phyloP scores from a whole-genome alignment of 2,888 invertebrate species.

The Phaedon cochleariae region DNA sequence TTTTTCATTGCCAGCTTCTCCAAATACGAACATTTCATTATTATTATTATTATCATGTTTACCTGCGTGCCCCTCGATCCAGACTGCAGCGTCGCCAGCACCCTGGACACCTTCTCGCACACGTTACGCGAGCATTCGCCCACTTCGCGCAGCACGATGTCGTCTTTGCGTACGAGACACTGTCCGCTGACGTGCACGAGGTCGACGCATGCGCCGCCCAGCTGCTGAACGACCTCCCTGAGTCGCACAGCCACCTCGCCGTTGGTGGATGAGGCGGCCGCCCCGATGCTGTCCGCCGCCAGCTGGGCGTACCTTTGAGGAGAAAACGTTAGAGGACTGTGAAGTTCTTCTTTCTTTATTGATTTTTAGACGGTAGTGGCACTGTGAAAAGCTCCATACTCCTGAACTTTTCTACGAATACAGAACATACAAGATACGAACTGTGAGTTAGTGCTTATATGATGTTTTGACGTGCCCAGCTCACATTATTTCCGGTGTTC shows the following conservation, averaged over 20 bases:
- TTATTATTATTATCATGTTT: too few relatives aligned
- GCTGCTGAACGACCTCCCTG: constrained; percentile 81
- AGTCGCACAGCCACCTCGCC: constrained; percentile 81
- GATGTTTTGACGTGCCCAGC: too few relatives aligned
- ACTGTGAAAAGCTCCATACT: too few relatives aligned
- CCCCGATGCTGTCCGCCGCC: constrained; percentile 89
- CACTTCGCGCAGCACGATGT: constrained; percentile 79
- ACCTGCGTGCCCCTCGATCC: constrained; percentile 93
- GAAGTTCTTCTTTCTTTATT: too few relatives aligned
- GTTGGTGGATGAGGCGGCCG: constrained; percentile 89
- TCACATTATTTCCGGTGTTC: too few relatives aligned
- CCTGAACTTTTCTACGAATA: too few relatives aligned
- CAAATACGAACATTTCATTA: too few relatives aligned
- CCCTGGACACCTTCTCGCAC: constrained; percentile 88
- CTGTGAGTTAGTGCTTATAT: too few relatives aligned
- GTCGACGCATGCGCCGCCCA: constrained; percentile 88
- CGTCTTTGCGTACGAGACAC: constrained; percentile 75
- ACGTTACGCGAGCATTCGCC: constrained; percentile 83
- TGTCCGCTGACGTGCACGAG: constrained; percentile 82
- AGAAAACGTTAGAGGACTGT: too few relatives aligned
- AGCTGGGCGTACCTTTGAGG: constrained; percentile 86
- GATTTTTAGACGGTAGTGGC: too few relatives aligned
- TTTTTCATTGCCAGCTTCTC: too few relatives aligned
- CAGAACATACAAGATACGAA: too few relatives aligned
- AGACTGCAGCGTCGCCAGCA: constrained; percentile 89